These are phyloP conservation scores for Pseudorasbora parva DNA, from an alignment of 2,113 vertebrate genomes.

Conservation along the genomic window DNA sequence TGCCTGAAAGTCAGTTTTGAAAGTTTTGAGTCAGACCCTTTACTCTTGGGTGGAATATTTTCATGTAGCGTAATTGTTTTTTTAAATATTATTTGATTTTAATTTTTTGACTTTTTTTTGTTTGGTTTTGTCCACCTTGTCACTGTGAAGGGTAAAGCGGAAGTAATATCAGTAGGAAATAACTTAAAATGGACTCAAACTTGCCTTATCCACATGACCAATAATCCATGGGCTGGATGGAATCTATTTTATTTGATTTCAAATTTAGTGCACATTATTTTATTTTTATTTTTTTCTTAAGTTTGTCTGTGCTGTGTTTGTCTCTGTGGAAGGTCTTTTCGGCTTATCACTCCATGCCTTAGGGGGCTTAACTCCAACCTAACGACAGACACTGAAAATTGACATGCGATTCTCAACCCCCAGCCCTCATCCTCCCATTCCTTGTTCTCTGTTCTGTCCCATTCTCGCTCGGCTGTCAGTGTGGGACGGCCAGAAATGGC, in stretches of 20 bases:
- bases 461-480: constrained; percentile 15
- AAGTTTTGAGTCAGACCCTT: background rate
- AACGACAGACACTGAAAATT: background rate
- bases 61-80: too few relatives aligned
- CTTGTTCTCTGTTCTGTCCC: constrained; percentile 44
- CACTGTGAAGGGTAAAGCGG: background rate
- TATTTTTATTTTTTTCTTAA: background rate
- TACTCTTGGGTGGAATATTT: background rate
- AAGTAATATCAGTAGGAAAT: background rate
- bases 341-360: background rate
- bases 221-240: too few relatives aligned
- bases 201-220: background rate
- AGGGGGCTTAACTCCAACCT: background rate
- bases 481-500: constrained; percentile 72
- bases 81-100: too few relatives aligned
- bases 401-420: constrained; percentile 14
- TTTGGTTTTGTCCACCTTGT: background rate
- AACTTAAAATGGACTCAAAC: background rate
- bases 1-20: background rate
- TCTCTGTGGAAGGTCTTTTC: background rate
- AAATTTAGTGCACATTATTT: too few relatives aligned
- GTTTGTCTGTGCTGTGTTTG: background rate
- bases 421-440: constrained; percentile 38
- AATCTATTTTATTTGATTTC: too few relatives aligned
- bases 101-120: background rate